Base-by-base conservation (phyloP, 1,140 invertebrate genomes). In the Drusus annulatus region DNA sequence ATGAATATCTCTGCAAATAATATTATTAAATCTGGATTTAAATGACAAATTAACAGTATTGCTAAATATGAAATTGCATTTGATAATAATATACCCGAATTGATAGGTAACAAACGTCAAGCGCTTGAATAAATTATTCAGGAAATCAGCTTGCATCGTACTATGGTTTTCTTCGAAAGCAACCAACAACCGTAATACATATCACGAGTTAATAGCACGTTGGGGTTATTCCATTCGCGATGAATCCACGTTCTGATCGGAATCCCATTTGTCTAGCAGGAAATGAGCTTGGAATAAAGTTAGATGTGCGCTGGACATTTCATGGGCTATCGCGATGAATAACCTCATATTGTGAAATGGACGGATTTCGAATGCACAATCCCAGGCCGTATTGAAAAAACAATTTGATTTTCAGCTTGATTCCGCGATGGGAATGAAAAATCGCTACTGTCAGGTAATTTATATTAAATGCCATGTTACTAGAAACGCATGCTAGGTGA, bases 281-380 rank as follows among this genome's bases (percentile, higher is more conserved):
- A 82, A 82, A 82, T 82, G 77, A 82, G 74, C 28, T 63, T 60
- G 81, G 78, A 79, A 79, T 69, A 82, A 79, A 82, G 81, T 82
- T 79, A 76, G 68, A 52, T 21, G 23, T 3, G 19, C 58, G 73
- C 56, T 62, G 73, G 50, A 69, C 79, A 68, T 45, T 60, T 51
- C 63, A 52, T 52, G 36, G 16, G 45, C 60, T 63, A 50, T 60
- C 60, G 58, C 58, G 17, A 76, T 58, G 71, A 75, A 58, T 75
- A 75, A 75, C 71, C 19, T 31, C 71, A 16, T 4, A 31, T 58
- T n/a, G 54, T 19, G 25, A 58, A 75, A 60, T 25, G 63, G 63
- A 50, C 15, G 63, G 63, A 36, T 68, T 58, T 7, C 7, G 17
- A 75, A 75, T 71, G 10, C 25, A 31, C 19, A 56, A n/a, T 31